These are phyloP conservation scores for Rhaphigaster nebulosa DNA, from an alignment of 2,888 invertebrate genomes.

Conservation along the genomic window DNA sequence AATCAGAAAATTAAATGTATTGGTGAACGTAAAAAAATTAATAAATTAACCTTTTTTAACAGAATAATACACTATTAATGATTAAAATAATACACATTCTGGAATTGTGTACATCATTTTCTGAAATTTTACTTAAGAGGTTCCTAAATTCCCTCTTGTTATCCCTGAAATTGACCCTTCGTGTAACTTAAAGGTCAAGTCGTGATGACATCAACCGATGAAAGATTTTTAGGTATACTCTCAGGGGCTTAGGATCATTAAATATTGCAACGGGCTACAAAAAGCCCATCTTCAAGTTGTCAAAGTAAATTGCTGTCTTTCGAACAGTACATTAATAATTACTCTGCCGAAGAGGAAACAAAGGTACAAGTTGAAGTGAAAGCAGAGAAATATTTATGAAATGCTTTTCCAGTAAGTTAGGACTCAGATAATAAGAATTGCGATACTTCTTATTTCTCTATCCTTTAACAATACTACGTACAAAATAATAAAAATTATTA, in stretches of 20 bases:
- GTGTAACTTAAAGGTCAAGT: not conserved
- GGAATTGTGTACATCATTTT: no score
- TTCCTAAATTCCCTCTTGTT: not conserved
- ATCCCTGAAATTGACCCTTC: not conserved
- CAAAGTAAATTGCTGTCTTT: slow-evolving; percentile 10
- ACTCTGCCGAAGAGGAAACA: not conserved
- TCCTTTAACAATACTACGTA: no score
- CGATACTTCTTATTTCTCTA: no score
- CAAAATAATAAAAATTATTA: no score
- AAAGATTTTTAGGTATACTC: not conserved
- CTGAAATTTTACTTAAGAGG: no score
- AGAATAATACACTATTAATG: no score
- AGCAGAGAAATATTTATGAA: not conserved
- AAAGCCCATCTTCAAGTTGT: slow-evolving; percentile 6
- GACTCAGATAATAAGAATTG: not conserved
- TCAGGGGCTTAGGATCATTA: not conserved
- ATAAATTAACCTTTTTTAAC: no score
- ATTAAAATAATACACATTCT: no score
- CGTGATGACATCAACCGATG: not conserved
- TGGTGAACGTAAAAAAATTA: no score
- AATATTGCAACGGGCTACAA: not conserved
- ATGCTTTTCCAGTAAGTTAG: not conserved
- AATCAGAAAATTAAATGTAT: no score
- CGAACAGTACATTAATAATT: slow-evolving; percentile 4
- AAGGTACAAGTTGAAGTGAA: not conserved